phyloP scores from a whole-genome alignment of 2,888 invertebrate species.

The Anoplius nigerrimus region DNA sequence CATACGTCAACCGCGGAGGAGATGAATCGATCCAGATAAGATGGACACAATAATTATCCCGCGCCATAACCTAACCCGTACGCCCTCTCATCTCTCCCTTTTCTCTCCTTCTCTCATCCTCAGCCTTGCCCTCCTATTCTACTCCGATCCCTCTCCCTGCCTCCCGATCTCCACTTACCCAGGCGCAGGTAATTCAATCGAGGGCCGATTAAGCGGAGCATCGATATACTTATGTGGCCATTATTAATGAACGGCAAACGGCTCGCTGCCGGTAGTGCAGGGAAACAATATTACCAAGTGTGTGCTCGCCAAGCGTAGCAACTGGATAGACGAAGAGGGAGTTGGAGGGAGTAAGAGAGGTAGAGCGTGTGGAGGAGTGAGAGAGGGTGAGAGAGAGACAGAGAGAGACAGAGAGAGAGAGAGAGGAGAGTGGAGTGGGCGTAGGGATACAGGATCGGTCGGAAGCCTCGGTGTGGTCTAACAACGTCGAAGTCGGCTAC shows the following conservation, averaged over 20 bases:
- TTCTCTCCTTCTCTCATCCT: neutral
- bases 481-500: neutral
- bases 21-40: too few species aligned
- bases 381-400: neutral
- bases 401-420: neutral
- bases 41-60: too few species aligned
- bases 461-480: neutral
- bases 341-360: neutral
- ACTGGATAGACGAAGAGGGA: neutral
- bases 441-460: neutral
- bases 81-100: neutral
- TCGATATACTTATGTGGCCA: too few species aligned
- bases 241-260: too few species aligned
- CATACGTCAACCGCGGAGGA: too few species aligned
- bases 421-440: too few species aligned
- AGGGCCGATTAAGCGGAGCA: too few species aligned
- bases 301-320: neutral
- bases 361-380: neutral
- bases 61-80: too few species aligned
- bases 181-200: too few species aligned
- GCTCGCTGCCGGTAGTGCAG: too few species aligned
- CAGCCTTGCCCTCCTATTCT: too few species aligned
- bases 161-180: neutral
- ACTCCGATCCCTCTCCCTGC: slow-evolving; percentile 8
- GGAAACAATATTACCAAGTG: too few species aligned